Conservation (phyloP, 2,113 vertebrate species). For the Prietella phreatophila region DNA sequence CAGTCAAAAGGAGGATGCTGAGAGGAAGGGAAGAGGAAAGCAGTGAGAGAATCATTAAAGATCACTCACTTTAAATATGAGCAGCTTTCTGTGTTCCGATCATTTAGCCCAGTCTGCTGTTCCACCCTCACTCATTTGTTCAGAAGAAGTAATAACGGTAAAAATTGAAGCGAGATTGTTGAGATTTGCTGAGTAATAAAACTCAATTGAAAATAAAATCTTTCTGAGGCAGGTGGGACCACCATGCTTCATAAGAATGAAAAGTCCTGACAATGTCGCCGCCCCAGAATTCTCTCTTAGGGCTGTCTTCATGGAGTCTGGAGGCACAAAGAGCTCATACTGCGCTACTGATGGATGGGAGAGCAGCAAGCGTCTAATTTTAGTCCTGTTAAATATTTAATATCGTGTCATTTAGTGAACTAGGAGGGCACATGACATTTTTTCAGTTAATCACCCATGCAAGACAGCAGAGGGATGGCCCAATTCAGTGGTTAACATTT, state of each 20-base stretch:
- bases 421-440: constrained; percentile 36
- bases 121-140: neutral
- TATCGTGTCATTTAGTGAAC: constrained; percentile 53
- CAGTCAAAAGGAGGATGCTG: constrained; percentile 32
- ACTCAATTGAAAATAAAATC: neutral
- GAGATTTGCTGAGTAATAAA: constrained; percentile 3
- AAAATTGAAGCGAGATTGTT: neutral
- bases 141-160: neutral
- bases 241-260: constrained; percentile 8
- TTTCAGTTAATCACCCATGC: constrained; percentile 45
- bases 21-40: neutral
- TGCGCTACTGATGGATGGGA: constrained; percentile 45
- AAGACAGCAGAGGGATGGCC: constrained; percentile 49
- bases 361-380: constrained; percentile 51
- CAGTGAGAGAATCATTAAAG: neutral
- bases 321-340: constrained; percentile 14
- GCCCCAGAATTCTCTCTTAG: neutral
- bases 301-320: constrained; percentile 1
- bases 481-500: constrained; percentile 20
- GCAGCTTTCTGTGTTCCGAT: neutral
- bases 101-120: neutral
- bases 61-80: neutral
- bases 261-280: constrained; percentile 1
- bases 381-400: constrained; percentile 58
- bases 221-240: neutral